Conservation (phyloP, 2,113 vertebrate genomes). For the Chionomys nivalis region DNA sequence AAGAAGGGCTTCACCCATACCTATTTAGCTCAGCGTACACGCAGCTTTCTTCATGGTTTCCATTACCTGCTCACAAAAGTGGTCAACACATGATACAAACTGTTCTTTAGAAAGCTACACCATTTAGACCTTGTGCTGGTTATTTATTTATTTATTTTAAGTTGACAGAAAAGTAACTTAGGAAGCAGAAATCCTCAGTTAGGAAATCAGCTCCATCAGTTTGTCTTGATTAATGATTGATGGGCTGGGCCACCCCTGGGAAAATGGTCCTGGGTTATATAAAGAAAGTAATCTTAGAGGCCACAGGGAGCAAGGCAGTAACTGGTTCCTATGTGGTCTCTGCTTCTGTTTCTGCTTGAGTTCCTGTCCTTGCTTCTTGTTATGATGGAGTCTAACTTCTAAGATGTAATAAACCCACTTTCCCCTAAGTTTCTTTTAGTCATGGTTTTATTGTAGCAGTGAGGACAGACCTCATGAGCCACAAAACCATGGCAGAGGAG, state of each 20-base stretch:
- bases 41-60: no score
- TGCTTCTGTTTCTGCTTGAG: neutral
- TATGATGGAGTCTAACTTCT: neutral
- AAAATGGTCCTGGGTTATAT: neutral
- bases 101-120: neutral
- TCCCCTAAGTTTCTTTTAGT: neutral
- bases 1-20: neutral
- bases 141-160: neutral
- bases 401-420: neutral
- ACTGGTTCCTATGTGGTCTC: neutral
- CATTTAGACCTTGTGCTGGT: neutral
- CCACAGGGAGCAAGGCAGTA: neutral
- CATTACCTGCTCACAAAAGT: neutral
- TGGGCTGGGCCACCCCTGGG: neutral
- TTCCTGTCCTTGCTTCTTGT: neutral
- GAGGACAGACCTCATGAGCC: neutral
- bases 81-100: neutral
- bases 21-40: neutral
- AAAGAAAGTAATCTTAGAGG: neutral
- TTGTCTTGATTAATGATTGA: neutral
- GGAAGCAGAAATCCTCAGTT: neutral
- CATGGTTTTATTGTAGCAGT: neutral
- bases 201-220: neutral
- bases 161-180: neutral
- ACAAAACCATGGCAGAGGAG: neutral